phyloP scores from a whole-genome alignment of 2,888 invertebrate genomes.

The Oscheius sp. region DNA sequence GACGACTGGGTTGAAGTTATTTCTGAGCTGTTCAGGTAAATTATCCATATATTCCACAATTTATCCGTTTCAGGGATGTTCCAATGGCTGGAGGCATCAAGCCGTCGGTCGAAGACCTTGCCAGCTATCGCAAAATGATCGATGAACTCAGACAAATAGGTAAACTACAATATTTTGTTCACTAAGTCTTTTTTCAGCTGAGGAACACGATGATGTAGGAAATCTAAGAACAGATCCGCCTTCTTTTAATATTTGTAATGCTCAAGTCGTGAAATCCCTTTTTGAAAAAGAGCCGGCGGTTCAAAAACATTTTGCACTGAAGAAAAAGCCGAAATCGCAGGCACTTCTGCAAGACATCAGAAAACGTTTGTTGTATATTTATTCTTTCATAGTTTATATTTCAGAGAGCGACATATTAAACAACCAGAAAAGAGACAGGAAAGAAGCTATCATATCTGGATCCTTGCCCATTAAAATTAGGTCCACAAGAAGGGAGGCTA shows the following conservation, averaged over 20 bases:
- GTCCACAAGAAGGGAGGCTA: slow-evolving; percentile 45
- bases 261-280: slow-evolving; percentile 4
- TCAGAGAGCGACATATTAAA: slow-evolving; percentile 46
- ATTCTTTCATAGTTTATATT: slow-evolving; percentile 6
- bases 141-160: slow-evolving; percentile 14
- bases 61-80: slow-evolving; percentile 15
- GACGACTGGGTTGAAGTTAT: slow-evolving; percentile 64
- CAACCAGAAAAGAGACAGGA: slow-evolving; percentile 42
- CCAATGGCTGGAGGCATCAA: slow-evolving; percentile 25
- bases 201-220: slow-evolving; percentile 20
- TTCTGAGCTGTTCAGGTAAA: slow-evolving; percentile 53
- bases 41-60: background rate
- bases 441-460: slow-evolving; percentile 43
- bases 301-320: slow-evolving; percentile 47
- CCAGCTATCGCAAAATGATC: slow-evolving; percentile 26
- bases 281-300: slow-evolving; percentile 4
- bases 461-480: slow-evolving; percentile 51
- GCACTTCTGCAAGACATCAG: slow-evolving; percentile 11
- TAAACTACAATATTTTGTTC: background rate
- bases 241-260: slow-evolving; percentile 12
- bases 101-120: background rate
- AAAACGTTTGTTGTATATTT: slow-evolving; percentile 9
- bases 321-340: slow-evolving; percentile 43
- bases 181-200: slow-evolving; percentile 8
- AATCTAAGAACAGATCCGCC: slow-evolving; percentile 25